Conservation (phyloP, 2,797 vertebrate species). For the Oreochromis grahami region DNA sequence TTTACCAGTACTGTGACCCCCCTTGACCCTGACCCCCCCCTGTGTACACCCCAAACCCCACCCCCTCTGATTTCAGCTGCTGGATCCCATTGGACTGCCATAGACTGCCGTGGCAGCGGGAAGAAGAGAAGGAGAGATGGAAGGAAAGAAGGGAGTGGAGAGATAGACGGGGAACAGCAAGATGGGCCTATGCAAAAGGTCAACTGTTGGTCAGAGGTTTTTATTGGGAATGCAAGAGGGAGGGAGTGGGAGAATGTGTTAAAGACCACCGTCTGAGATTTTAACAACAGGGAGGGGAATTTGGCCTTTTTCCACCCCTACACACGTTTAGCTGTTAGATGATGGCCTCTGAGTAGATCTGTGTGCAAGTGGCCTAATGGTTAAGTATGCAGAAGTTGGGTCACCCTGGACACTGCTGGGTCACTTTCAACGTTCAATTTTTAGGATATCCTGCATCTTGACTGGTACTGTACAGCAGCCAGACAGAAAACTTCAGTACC, state of each 20-base stretch:
- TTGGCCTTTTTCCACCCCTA: conserved; percentile 60
- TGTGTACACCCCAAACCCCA: conserved; percentile 13
- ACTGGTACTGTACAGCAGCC: conserved; percentile 3
- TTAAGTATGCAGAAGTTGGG: conserved; percentile 7
- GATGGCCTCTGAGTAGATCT: conserved; percentile 16
- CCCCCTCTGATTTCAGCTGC: conserved; percentile 67
- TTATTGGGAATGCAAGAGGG: conserved; percentile 76
- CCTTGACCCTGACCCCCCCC: conserved; percentile 57
- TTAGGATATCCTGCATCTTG: neutral
- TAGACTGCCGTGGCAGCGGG: conserved; percentile 25
- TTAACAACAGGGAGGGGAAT: conserved; percentile 80
- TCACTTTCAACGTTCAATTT: neutral
- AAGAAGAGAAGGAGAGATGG: conserved; percentile 18
- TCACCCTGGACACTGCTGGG: neutral
- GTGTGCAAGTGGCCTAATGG: neutral
- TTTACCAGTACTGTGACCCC: conserved; percentile 81
- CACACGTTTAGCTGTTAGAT: conserved; percentile 46
- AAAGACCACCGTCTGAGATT: conserved; percentile 84
- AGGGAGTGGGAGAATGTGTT: conserved; percentile 74
- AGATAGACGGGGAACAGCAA: conserved; percentile 19
- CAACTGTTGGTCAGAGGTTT: conserved; percentile 83
- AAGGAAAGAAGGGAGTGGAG: conserved; percentile 15
- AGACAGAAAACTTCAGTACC: neutral
- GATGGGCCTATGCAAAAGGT: conserved; percentile 72
- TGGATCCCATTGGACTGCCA: conserved; percentile 64